phyloP scores from a whole-genome alignment of 2,797 vertebrate species.

The Liparis tanakae region DNA sequence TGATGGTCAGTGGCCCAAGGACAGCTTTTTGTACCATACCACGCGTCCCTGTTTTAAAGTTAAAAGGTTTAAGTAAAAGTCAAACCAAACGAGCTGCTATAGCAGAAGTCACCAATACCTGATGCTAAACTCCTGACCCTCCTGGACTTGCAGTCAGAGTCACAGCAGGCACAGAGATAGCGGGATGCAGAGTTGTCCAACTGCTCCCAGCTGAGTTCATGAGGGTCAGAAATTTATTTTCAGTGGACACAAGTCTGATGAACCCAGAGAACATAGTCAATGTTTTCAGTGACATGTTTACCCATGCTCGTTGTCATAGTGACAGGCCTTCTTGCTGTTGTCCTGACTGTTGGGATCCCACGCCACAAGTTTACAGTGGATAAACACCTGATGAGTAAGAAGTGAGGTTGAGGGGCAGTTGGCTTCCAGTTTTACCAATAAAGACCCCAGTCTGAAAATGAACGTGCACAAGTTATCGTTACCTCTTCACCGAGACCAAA shows the following conservation, averaged over 20 bases:
- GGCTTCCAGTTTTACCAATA: neutral
- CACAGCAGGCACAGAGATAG: slow-evolving; percentile 79
- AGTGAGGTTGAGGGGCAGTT: too few species aligned
- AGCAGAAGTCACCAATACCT: slow-evolving; percentile 48
- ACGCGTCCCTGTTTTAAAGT: slow-evolving; percentile 29
- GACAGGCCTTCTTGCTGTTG: slow-evolving; percentile 80
- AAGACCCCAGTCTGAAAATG: too few species aligned
- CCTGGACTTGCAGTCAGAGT: slow-evolving; percentile 72
- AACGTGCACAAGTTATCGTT: neutral
- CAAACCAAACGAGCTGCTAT: rapidly evolving
- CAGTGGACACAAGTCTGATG: neutral
- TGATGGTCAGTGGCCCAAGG: slow-evolving; percentile 71
- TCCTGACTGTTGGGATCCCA: slow-evolving; percentile 74
- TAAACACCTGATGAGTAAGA: slow-evolving; percentile 76
- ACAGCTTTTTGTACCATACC: slow-evolving; percentile 55
- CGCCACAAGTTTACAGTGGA: slow-evolving; percentile 83
- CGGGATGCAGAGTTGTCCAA: slow-evolving; percentile 71
- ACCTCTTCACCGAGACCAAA: slow-evolving; percentile 78
- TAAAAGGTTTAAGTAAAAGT: neutral
- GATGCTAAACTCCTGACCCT: slow-evolving; percentile 50
- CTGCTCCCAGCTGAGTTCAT: slow-evolving; percentile 75
- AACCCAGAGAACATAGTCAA: neutral
- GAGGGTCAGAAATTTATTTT: neutral
- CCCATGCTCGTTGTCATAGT: slow-evolving; percentile 73
- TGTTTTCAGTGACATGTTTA: slow-evolving; percentile 30